Base-by-base conservation (phyloP, 2,888 invertebrate genomes). In the Dasysyrphus tricinctus region DNA sequence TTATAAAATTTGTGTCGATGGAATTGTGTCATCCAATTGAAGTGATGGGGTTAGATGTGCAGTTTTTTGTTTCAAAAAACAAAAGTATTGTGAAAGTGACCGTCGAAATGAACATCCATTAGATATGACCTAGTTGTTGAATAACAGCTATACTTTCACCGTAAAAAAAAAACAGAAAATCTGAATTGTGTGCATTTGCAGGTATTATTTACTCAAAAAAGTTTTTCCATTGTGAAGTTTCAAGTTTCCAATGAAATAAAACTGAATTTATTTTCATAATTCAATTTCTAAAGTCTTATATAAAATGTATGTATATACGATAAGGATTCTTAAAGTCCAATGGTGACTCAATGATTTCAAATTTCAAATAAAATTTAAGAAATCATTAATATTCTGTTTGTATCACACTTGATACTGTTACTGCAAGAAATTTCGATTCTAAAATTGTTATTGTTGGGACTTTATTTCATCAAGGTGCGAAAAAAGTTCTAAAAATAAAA, bases 101-200 rank as follows among this genome's bases (percentile, higher is more conserved):
- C 54, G 8, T 54, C 54, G 29, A 54, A 54, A n/a, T 54, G 29
- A 32, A n/a, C 14, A 8, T 54, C 54, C 54, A 54, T 54, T 54
- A 32, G 29, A 54, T 54, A 54, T 54, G 54, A 54, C 54, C 54
- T 54, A 54, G 54, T 54, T 54, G 7, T 54, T 32, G 54, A 54
- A 29, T 54, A 54, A 19, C 7, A 7, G 5, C 6, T 32, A 32
- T 44, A n/a, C 16, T 16, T 47, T 47, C 5, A n/a, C 16, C 16
- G 16, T 47, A 42, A 14, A 47, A 7, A 44, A n/a, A 3, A 47
- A 47, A 47, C 0, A 4, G 3, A 16, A 9, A 9, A 3, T 16
- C 16, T 47, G 0, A 8, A 47, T 16, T 16, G 9, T 47, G 24
- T 24, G 1, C 24, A 24, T 24, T 1, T 47, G 16, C 4, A 39